These are phyloP conservation scores for Manis pentadactyla DNA, from an alignment of 2,797 vertebrate species.

Conservation along the genomic window DNA sequence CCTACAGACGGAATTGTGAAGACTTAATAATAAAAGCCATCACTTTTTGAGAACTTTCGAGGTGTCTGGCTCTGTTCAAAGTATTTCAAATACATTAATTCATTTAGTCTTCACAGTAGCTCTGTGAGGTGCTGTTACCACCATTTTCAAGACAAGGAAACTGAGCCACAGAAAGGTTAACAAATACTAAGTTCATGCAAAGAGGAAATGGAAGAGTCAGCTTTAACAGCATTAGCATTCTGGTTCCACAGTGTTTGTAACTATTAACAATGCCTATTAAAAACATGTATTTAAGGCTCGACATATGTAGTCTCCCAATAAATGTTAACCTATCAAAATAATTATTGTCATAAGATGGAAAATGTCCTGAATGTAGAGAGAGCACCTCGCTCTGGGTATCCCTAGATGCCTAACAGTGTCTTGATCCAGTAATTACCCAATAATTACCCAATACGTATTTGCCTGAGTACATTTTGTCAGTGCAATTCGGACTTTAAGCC, in stretches of 20 bases:
- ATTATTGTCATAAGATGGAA: not conserved
- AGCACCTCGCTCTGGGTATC: not conserved
- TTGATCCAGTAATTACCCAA: not conserved
- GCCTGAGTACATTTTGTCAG: slow-evolving; percentile 28
- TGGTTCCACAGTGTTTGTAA: not conserved
- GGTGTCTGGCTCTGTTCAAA: not conserved
- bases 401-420: not conserved
- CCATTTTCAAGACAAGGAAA: slow-evolving; percentile 5
- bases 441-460: not conserved
- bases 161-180: not conserved
- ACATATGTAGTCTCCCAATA: not conserved
- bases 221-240: not conserved
- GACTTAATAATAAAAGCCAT: slow-evolving; percentile 3
- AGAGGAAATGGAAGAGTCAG: not conserved
- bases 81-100: not conserved
- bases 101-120: not conserved
- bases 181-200: not conserved
- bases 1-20: not conserved
- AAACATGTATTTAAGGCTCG: not conserved
- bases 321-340: not conserved
- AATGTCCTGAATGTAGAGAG: not conserved
- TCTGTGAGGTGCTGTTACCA: not conserved
- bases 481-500: not conserved
- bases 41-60: not conserved
- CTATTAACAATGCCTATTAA: not conserved